Conservation (phyloP, 1,140 invertebrate genomes). For the Eciton burchellii region DNA sequence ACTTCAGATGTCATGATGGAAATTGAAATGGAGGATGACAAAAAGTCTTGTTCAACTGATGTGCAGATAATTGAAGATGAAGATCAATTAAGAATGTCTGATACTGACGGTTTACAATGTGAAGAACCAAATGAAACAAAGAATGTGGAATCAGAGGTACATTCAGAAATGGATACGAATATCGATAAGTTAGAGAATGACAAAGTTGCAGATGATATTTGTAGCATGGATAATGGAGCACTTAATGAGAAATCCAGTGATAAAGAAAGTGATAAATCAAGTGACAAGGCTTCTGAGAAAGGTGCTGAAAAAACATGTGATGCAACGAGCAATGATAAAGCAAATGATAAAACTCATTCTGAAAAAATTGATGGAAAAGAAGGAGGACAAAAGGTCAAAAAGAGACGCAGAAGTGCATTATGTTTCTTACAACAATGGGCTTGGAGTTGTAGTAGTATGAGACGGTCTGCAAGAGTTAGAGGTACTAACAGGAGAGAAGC, state of each 20-base stretch:
- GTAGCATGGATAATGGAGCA: conserved; percentile 44
- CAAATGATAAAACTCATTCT: conserved; percentile 80
- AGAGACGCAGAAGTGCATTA: conserved; percentile 89
- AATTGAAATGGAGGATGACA: conserved; percentile 78
- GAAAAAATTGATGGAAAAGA: conserved; percentile 83
- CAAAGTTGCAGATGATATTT: conserved; percentile 60
- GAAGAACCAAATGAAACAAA: conserved; percentile 65
- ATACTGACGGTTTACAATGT: conserved; percentile 67
- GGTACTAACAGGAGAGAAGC: conserved; percentile 86
- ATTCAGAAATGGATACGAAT: conserved; percentile 56
- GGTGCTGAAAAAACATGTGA: conserved; percentile 63
- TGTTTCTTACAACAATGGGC: conserved; percentile 90
- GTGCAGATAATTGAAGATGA: conserved; percentile 82
- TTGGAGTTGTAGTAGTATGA: conserved; percentile 89
- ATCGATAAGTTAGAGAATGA: conserved; percentile 62
- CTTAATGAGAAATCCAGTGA: conserved; percentile 71
- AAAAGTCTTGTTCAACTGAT: conserved; percentile 79
- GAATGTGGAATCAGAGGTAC: conserved; percentile 57
- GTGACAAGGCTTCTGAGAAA: conserved; percentile 67
- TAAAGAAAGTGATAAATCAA: conserved; percentile 70
- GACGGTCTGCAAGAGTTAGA: conserved; percentile 88
- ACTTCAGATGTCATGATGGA: conserved; percentile 71
- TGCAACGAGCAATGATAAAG: conserved; percentile 68
- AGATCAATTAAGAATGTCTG: conserved; percentile 75
- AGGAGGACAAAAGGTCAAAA: conserved; percentile 86